phyloP scores from a whole-genome alignment of 2,888 invertebrate species.

The Platynereis dumerilii region DNA sequence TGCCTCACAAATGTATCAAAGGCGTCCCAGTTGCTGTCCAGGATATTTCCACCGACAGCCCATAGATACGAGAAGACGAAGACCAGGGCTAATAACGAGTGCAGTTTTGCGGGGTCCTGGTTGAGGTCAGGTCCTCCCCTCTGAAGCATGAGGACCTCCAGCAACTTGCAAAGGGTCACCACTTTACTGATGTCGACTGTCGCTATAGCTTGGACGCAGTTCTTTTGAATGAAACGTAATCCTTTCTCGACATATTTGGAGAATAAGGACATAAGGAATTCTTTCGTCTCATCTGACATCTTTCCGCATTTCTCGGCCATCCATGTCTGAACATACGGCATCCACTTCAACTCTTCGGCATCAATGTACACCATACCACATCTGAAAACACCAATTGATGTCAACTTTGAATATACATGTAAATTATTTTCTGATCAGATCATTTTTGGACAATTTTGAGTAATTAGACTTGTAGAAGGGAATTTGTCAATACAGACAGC shows the following conservation, averaged over 20 bases:
- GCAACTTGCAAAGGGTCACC: conserved; percentile 75
- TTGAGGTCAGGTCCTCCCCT: conserved; percentile 73
- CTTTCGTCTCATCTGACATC: conserved; percentile 67
- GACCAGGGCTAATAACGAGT: conserved; percentile 75
- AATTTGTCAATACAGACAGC: no score
- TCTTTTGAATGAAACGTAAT: conserved; percentile 72
- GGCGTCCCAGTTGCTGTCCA: conserved; percentile 72
- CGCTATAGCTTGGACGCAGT: conserved; percentile 76
- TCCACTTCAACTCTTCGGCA: conserved; percentile 80
- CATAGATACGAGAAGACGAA: conserved; percentile 85
- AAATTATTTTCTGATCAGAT: no score
- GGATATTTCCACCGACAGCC: conserved; percentile 85
- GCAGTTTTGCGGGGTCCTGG: conserved; percentile 67
- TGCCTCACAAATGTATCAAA: conserved; percentile 76
- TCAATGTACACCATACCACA: conserved; percentile 91
- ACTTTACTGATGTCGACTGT: conserved; percentile 87
- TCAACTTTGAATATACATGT: neutral
- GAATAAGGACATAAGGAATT: conserved; percentile 75
- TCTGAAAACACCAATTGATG: conserved; percentile 39
- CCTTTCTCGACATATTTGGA: conserved; percentile 72
- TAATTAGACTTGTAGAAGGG: no score
- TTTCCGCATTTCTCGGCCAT: conserved; percentile 65
- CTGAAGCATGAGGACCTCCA: conserved; percentile 74
- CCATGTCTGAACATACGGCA: conserved; percentile 84
- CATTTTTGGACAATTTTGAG: no score